phyloP scores from a whole-genome alignment of 2,113 vertebrate genomes.

The Pteronura brasiliensis region DNA sequence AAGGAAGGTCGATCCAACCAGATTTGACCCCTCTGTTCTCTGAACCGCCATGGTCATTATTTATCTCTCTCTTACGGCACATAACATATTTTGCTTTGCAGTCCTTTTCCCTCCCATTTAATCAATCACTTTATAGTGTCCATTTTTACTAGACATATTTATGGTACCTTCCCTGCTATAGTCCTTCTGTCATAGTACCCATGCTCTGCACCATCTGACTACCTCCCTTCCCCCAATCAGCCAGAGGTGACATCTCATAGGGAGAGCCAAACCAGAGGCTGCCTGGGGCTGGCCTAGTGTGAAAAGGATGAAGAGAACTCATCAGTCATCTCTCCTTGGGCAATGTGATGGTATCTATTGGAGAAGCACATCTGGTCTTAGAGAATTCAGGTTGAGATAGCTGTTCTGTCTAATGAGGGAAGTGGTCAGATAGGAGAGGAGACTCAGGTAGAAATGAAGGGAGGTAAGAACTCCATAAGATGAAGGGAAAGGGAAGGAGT shows the following conservation, averaged over 20 bases:
- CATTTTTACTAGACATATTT: constrained; percentile 26
- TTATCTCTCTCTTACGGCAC: neutral
- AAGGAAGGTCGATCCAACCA: neutral
- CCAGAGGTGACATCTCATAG: neutral
- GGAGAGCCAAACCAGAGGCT: neutral
- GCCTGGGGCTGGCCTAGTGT: neutral
- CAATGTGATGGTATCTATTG: neutral
- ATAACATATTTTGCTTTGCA: neutral
- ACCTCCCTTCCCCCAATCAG: neutral
- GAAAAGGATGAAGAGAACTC: neutral
- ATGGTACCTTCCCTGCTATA: neutral
- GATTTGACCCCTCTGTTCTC: neutral
- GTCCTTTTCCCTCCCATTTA: neutral
- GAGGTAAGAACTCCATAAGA: neutral
- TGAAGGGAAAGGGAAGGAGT: neutral
- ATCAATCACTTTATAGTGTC: neutral
- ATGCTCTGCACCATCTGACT: neutral
- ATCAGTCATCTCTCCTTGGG: neutral
- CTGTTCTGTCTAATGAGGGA: neutral
- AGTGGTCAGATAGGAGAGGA: neutral
- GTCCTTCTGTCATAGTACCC: neutral
- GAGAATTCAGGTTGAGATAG: neutral
- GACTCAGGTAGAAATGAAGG: neutral
- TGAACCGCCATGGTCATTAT: neutral
- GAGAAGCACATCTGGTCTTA: neutral